Conservation (phyloP, 2,797 vertebrate genomes). For the Tokudaia muenninki region DNA sequence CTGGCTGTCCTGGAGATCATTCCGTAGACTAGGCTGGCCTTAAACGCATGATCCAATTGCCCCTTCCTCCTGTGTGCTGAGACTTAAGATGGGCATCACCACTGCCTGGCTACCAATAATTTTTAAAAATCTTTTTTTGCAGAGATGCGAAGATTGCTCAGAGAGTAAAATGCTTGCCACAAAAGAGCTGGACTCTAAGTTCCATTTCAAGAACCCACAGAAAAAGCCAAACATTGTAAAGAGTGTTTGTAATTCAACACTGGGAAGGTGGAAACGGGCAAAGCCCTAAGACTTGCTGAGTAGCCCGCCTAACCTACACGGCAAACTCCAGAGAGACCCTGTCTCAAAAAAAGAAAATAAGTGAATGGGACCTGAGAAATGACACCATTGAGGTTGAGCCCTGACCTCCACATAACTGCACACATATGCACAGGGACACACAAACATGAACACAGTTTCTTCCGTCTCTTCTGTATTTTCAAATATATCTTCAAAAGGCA, state of each 20-base stretch:
- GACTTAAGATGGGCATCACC: too few species aligned
- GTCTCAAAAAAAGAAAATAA: not conserved
- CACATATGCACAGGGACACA: not conserved
- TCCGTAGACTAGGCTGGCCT: not conserved
- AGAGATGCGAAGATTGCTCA: not conserved
- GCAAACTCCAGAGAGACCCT: not conserved
- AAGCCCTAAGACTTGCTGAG: not conserved
- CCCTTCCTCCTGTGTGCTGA: too few species aligned
- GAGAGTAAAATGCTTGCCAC: not conserved
- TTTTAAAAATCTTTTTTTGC: not conserved
- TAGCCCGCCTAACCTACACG: not conserved
- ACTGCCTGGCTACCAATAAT: too few species aligned
- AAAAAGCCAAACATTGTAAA: not conserved
- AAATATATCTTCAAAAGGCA: slow-evolving; percentile 56
- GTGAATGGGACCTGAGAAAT: not conserved
- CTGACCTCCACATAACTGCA: not conserved
- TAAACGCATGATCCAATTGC: not conserved
- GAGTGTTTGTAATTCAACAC: not conserved
- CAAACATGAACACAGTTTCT: not conserved
- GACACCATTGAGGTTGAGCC: not conserved
- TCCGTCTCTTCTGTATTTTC: slow-evolving; percentile 55
- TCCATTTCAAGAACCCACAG: not conserved
- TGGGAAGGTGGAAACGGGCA: not conserved
- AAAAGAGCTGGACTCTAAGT: too few species aligned
- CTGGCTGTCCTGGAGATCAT: not conserved